phyloP scores from a whole-genome alignment of 2,888 invertebrate genomes.

The Mythimna albipuncta region DNA sequence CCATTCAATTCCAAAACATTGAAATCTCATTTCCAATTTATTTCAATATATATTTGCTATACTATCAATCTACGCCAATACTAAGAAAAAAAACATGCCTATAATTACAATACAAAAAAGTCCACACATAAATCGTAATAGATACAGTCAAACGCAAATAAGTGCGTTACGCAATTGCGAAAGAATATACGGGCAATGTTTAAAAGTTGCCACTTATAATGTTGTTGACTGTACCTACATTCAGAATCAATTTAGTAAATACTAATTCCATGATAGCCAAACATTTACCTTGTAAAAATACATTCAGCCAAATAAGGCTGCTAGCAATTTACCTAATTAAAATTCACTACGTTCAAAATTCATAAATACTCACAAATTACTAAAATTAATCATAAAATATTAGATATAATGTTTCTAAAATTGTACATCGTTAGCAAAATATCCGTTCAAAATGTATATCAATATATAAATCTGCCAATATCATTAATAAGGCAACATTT shows the following conservation, averaged over 20 bases:
- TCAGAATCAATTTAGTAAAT: conserved; percentile 10
- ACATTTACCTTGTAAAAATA: conserved; percentile 44
- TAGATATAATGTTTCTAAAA: conserved; percentile 30
- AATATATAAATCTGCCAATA: conserved; percentile 21
- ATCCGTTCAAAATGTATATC: conserved; percentile 24
- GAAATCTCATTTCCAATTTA: no score
- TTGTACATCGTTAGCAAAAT: conserved; percentile 57
- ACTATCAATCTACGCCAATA: conserved; percentile 17
- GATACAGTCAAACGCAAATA: not conserved
- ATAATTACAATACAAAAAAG: conserved; percentile 7
- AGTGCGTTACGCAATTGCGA: not conserved
- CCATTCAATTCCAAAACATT: no score
- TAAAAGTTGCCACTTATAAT: not conserved
- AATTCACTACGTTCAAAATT: conserved; percentile 33
- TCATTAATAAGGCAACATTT: conserved; percentile 49
- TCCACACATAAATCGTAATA: not conserved
- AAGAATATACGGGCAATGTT: not conserved
- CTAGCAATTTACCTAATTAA: conserved; percentile 14
- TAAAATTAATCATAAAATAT: not conserved
- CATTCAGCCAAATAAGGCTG: conserved; percentile 36
- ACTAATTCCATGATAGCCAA: conserved; percentile 4
- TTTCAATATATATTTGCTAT: no score
- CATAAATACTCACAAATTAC: conserved; percentile 41
- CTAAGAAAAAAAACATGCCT: conserved; percentile 1
- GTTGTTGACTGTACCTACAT: not conserved